phyloP scores from a whole-genome alignment of 2,797 vertebrate species.

The Lagodon rhomboides region DNA sequence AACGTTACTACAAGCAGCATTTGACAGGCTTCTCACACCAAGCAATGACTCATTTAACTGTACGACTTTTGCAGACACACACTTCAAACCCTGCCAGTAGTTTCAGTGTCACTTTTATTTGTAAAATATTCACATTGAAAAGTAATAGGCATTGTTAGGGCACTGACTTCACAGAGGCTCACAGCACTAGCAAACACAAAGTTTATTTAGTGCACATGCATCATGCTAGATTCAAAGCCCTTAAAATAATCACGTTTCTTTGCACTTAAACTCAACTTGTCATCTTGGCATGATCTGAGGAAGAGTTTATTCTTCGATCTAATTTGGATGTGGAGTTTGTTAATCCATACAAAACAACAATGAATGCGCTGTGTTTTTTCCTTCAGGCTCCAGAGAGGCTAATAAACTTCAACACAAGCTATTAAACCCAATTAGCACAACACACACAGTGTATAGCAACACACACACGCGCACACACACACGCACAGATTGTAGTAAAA shows the following conservation, averaged over 20 bases:
- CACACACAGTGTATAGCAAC: conserved; percentile 57
- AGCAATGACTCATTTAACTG: conserved; percentile 5
- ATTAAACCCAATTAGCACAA: conserved; percentile 71
- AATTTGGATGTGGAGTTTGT: conserved; percentile 35
- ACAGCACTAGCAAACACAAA: conserved; percentile 82
- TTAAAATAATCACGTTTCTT: conserved; percentile 76
- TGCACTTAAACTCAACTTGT: conserved; percentile 44
- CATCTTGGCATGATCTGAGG: conserved; percentile 22
- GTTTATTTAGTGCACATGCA: conserved; percentile 83
- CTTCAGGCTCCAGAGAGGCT: conserved; percentile 59
- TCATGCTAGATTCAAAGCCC: conserved; percentile 82
- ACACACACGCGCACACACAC: conserved; percentile 35
- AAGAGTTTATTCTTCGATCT: conserved; percentile 21
- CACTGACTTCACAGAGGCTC: conserved; percentile 78
- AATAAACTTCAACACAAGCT: conserved; percentile 72
- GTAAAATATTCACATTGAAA: conserved; percentile 81
- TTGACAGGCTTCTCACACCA: conserved; percentile 1
- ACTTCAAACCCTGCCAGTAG: conserved; percentile 33
- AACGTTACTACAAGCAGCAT: background rate
- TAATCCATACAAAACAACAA: conserved; percentile 34
- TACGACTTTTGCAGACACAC: conserved; percentile 16
- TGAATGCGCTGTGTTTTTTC: conserved; percentile 43
- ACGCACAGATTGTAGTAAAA: conserved; percentile 66
- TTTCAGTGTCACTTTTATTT: conserved; percentile 81
- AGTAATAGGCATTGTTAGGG: conserved; percentile 72